Evolutionary conservation across 1,140 invertebrate species (phyloP).

Genomic region (Galleria mellonella): DNA sequence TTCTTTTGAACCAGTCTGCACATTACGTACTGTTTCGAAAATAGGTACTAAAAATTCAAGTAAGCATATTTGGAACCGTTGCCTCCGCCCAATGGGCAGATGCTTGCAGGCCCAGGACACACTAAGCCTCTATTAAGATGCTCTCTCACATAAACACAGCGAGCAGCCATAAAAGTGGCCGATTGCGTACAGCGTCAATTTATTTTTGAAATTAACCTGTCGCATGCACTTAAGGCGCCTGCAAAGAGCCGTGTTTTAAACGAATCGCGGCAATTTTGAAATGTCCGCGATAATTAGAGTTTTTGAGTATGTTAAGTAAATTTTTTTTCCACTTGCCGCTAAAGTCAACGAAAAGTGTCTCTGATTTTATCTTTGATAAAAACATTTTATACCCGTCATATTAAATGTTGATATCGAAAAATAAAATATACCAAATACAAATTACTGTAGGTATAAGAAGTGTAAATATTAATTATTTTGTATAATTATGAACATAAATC

Average conservation of each 20-base stretch:
- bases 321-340: not conserved
- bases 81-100: constrained; percentile 42
- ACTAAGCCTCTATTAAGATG: constrained; percentile 47
- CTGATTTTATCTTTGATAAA: too few species aligned
- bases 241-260: constrained; percentile 32
- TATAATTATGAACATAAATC: too few species aligned
- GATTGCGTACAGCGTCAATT: constrained; percentile 46
- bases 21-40: constrained; percentile 5
- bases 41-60: constrained; percentile 42
- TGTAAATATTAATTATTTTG: too few species aligned
- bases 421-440: too few species aligned
- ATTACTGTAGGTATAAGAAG: too few species aligned
- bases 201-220: constrained; percentile 67
- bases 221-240: constrained; percentile 44
- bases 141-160: constrained; percentile 41
- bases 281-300: constrained; percentile 19
- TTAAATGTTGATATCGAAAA: too few species aligned
- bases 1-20: not conserved
- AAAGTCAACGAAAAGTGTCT: too few species aligned
- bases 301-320: constrained; percentile 10
- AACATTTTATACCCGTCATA: too few species aligned
- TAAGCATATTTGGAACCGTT: constrained; percentile 27
- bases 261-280: constrained; percentile 47
- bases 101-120: constrained; percentile 34
- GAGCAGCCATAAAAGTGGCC: constrained; percentile 43